Evolutionary conservation across 2,888 invertebrate species (phyloP).

Genomic region (Nephrotoma flavescens): DNA sequence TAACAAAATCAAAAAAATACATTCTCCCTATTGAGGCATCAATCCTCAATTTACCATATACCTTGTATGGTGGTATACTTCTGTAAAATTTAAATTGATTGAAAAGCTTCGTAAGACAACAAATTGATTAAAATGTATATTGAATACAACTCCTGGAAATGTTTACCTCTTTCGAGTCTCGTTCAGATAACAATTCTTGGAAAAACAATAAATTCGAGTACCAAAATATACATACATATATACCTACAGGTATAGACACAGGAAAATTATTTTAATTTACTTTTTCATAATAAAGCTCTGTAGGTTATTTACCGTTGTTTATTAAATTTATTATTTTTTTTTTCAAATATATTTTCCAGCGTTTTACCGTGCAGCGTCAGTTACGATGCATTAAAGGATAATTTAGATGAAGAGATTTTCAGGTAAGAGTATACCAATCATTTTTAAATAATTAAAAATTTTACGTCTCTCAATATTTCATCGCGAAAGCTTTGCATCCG

Average conservation of each 20-base stretch:
- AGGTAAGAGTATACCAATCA: constrained; percentile 19
- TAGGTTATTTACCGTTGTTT: constrained; percentile 3
- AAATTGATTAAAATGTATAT: too few relatives aligned
- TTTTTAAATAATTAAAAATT: constrained; percentile 4
- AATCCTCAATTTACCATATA: too few relatives aligned
- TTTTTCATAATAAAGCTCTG: background rate
- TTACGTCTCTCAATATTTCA: background rate
- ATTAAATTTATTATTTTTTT: background rate
- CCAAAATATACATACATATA: background rate
- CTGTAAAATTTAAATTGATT: too few relatives aligned
- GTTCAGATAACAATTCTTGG: too few relatives aligned
- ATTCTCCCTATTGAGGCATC: too few relatives aligned
- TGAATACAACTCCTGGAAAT: too few relatives aligned
- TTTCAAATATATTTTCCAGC: constrained; percentile 25
- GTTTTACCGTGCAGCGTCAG: constrained; percentile 46
- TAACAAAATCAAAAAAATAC: too few relatives aligned
- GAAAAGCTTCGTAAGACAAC: too few relatives aligned
- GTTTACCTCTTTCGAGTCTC: too few relatives aligned
- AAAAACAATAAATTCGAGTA: background rate
- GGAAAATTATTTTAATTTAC: constrained; percentile 4
- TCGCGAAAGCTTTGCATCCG: background rate
- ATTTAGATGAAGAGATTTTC: constrained; percentile 23
- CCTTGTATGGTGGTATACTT: too few relatives aligned
- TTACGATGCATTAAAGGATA: constrained; percentile 28
- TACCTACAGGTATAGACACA: background rate